Evolutionary conservation across 2,888 invertebrate genomes (phyloP).

Genomic region (Syrista parreyssii): DNA sequence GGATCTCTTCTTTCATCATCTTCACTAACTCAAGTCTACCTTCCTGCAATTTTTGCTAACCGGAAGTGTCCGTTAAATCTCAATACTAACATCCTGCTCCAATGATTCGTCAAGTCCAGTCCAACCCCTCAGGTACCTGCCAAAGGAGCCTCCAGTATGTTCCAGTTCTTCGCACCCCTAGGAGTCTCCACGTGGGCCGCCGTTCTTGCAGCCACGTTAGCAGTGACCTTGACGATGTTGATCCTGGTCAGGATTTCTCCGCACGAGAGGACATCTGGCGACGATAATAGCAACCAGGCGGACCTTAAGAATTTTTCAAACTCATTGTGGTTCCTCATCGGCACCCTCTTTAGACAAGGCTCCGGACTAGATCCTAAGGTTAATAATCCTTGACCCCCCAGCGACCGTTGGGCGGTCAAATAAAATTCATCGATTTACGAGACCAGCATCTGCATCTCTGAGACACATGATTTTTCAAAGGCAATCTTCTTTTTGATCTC

Average conservation of each 20-base stretch:
- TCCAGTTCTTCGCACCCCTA: conserved; percentile 76
- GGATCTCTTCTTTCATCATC: background rate
- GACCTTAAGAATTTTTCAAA: conserved; percentile 66
- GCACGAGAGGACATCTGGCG: conserved; percentile 72
- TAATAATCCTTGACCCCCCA: background rate
- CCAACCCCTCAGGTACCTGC: conserved; percentile 66
- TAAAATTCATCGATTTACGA: background rate
- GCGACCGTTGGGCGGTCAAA: background rate
- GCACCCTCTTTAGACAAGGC: conserved; percentile 75
- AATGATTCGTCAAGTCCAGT: background rate
- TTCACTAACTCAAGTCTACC: background rate
- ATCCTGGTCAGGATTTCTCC: conserved; percentile 73
- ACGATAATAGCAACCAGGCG: background rate
- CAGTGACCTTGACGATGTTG: conserved; percentile 72
- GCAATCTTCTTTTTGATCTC: background rate
- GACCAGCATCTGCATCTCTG: background rate
- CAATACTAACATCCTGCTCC: background rate
- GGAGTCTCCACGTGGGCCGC: conserved; percentile 76
- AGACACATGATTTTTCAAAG: background rate
- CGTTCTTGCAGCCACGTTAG: conserved; percentile 72
- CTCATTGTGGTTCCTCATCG: conserved; percentile 76
- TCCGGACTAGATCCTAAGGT: conserved; percentile 73
- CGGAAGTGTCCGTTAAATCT: background rate
- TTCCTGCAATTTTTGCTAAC: no score
- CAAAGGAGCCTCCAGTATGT: conserved; percentile 71